Conservation (phyloP, 2,888 invertebrate species). For the Heteromurus nitidus region DNA sequence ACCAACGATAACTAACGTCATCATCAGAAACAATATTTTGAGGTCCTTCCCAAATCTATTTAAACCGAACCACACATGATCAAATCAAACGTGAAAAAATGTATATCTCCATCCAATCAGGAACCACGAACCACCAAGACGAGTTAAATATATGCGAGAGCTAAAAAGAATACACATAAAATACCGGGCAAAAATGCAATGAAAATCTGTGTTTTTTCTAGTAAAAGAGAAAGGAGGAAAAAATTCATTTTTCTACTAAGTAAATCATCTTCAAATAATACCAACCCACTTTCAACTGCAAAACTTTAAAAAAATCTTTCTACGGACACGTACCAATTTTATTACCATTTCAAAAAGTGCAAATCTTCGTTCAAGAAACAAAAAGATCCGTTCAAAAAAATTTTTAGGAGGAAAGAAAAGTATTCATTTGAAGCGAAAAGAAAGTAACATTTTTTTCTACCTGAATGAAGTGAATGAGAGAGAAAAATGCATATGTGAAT, state of each 20-base stretch:
- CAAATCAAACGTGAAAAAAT: neutral
- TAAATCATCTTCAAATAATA: neutral
- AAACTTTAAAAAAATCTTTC: slow-evolving; percentile 36
- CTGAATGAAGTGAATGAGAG: slow-evolving; percentile 4
- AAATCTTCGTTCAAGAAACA: slow-evolving; percentile 18
- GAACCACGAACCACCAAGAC: slow-evolving; percentile 39
- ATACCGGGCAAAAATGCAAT: slow-evolving; percentile 59
- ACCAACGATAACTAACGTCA: slow-evolving; percentile 17
- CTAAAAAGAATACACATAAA: neutral
- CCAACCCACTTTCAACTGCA: neutral
- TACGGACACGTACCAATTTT: slow-evolving; percentile 4
- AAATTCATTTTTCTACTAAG: slow-evolving; percentile 38
- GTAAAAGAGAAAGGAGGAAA: too few species aligned
- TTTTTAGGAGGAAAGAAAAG: slow-evolving; percentile 6
- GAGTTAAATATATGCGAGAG: neutral
- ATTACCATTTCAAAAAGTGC: slow-evolving; percentile 33
- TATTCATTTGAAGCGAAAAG: too few species aligned
- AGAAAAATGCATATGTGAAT: too few species aligned
- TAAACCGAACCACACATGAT: slow-evolving; percentile 4
- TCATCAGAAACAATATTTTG: neutral
- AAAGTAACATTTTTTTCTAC: neutral
- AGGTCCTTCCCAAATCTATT: neutral
- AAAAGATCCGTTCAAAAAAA: slow-evolving; percentile 19
- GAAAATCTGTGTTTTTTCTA: too few species aligned
- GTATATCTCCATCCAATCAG: slow-evolving; percentile 57